Evolutionary conservation across 2,888 invertebrate species (phyloP), one percentile per base, ranked within the genome.

Genomic region (Bugula neritina): DNA sequence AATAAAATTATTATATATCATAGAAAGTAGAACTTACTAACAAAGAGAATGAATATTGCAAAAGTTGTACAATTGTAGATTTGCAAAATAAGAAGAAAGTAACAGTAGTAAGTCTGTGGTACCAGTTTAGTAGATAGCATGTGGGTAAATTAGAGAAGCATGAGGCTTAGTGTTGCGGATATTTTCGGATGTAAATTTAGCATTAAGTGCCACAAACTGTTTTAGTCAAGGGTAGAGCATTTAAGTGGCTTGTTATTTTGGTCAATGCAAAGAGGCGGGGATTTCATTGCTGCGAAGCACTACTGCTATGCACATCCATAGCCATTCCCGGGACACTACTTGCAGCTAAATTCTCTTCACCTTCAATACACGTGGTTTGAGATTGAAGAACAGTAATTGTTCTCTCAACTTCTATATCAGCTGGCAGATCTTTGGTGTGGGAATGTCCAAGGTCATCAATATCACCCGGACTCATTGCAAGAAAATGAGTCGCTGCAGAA

Each of bases 311-410:
- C 31, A 31, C 31, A 63, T 27, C 63, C 3, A n/a, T 31, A 63
- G 63, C 63, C 63, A 63, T 63, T 63, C 63, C 63, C 10, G 63
- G 10, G n/a, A 5, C 10, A 31, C n/a, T 34, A 31, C 34, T 34
- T 3, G 27, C 63, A 63, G 63, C 63, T 13, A 29, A 2, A 34
- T 63, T 63, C 10, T 31, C 63, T 21, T 63, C 63, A 63, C 63
- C 63, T 63, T 63, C 63, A 63, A 63, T 63, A 27, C 63, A 63
- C 3, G 63, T 63, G 21, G 63, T 63, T 31, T 63, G 63, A 5
- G 63, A 63, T 34, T 63, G 63, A 31, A 34, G 10, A 13, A 63
- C 29, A 25, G 63, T 63, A 5, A 63, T 34, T 10, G 17, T 63
- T 31, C 63, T 63, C 63, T 63, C 63, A 29, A 63, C n/a, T n/a